Conservation (phyloP, 2,888 invertebrate species). For the Prosopocoilus inquinatus region DNA sequence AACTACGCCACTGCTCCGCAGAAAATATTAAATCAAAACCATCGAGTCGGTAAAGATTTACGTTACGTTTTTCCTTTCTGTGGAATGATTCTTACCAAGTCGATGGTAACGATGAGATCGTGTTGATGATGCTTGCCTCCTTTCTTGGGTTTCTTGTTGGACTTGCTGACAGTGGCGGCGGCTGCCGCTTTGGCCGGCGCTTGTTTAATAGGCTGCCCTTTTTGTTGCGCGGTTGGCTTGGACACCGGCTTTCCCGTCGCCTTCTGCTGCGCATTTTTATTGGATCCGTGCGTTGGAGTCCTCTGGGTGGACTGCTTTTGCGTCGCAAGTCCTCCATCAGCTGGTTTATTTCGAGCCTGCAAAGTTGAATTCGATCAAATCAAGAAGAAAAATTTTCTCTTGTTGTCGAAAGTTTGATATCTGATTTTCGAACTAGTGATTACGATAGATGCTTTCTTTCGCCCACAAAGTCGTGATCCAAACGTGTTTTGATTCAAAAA, state of each 20-base stretch:
- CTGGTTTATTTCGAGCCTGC: slow-evolving; percentile 80
- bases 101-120: slow-evolving; percentile 78
- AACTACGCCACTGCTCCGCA: neutral
- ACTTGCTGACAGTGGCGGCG: slow-evolving; percentile 57
- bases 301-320: slow-evolving; percentile 72
- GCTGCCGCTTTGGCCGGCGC: slow-evolving; percentile 62
- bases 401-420: too few relatives aligned
- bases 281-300: slow-evolving; percentile 56
- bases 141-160: slow-evolving; percentile 71
- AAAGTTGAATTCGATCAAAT: slow-evolving; percentile 32
- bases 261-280: slow-evolving; percentile 56
- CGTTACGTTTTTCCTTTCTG: neutral
- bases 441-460: too few relatives aligned
- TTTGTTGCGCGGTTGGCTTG: slow-evolving; percentile 67
- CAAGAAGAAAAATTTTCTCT: neutral
- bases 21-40: neutral
- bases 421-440: too few relatives aligned
- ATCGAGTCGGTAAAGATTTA: neutral
- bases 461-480: too few relatives aligned
- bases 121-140: slow-evolving; percentile 79
- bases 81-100: slow-evolving; percentile 73
- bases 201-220: slow-evolving; percentile 69
- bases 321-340: slow-evolving; percentile 73
- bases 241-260: slow-evolving; percentile 59
- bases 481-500: too few relatives aligned